Evolutionary conservation across 2,797 vertebrate genomes (phyloP).

Genomic region (Coranthus polyacanthus): DNA sequence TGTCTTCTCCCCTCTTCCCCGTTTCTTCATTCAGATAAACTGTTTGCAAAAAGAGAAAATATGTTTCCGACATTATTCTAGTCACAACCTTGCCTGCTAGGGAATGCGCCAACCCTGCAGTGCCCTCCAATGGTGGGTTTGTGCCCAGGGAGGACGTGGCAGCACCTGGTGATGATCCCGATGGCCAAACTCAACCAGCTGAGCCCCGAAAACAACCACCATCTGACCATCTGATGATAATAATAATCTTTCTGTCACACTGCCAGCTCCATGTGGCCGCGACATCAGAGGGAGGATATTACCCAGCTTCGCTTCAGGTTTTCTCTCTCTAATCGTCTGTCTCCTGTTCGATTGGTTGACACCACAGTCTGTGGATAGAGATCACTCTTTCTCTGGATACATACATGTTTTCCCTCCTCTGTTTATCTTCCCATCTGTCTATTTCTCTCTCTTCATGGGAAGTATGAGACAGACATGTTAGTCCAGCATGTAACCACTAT

Average conservation of each 20-base stretch:
- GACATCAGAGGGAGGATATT: constrained; percentile 55
- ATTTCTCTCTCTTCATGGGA: constrained; percentile 2
- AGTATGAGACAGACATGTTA: not conserved
- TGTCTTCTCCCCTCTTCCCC: constrained; percentile 1
- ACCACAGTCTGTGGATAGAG: constrained; percentile 16
- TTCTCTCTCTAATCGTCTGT: constrained; percentile 30
- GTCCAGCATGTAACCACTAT: too few species aligned
- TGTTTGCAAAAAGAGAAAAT: constrained; percentile 9
- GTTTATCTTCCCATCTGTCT: not conserved
- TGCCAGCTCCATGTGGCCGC: constrained; percentile 72
- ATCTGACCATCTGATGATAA: constrained; percentile 82
- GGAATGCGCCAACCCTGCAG: constrained; percentile 64
- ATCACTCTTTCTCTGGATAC: constrained; percentile 12
- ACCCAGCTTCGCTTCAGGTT: constrained; percentile 46
- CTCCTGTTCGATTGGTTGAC: constrained; percentile 32
- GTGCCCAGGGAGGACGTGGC: constrained; percentile 58
- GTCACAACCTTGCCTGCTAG: constrained; percentile 23
- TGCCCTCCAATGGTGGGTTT: constrained; percentile 75
- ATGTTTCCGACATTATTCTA: constrained; percentile 33
- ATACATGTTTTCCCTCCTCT: not conserved
- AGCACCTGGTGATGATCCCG: constrained; percentile 75
- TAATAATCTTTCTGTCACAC: constrained; percentile 70
- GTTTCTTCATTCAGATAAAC: constrained; percentile 32
- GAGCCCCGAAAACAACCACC: constrained; percentile 81
- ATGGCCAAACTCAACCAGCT: constrained; percentile 80